Conservation (phyloP, 1,140 invertebrate genomes). For the Drosophila subobscura region DNA sequence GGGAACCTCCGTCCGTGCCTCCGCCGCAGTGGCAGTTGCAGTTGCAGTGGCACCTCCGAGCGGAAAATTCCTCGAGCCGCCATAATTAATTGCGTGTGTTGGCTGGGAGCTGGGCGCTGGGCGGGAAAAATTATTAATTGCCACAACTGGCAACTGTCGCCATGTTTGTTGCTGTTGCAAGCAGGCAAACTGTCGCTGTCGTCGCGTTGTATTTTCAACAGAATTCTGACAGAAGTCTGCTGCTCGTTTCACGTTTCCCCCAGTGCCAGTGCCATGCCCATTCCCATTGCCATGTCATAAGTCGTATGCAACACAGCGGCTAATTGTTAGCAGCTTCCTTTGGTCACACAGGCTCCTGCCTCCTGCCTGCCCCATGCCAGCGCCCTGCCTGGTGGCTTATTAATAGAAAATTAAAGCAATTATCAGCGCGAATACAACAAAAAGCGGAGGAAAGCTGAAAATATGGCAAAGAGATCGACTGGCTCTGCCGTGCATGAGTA, state of each 20-base stretch:
- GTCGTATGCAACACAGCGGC: constrained; percentile 77
- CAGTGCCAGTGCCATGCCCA: constrained; percentile 3
- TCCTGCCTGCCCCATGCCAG: background rate
- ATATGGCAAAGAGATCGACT: constrained; percentile 74
- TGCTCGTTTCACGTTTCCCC: background rate
- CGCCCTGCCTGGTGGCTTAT: constrained; percentile 51
- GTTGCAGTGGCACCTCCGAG: constrained; percentile 21
- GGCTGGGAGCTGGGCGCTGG: constrained; percentile 33
- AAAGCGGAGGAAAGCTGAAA: constrained; percentile 26
- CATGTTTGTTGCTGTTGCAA: constrained; percentile 65
- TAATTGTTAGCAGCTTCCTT: constrained; percentile 79
- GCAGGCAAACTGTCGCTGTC: constrained; percentile 69
- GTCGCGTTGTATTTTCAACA: constrained; percentile 67
- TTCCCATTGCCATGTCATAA: constrained; percentile 64
- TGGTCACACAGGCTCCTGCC: constrained; percentile 20
- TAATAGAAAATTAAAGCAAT: constrained; percentile 83
- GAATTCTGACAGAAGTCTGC: constrained; percentile 63
- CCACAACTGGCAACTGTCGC: constrained; percentile 81
- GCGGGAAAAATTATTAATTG: constrained; percentile 78
- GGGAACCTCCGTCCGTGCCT: constrained; percentile 22
- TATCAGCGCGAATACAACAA: constrained; percentile 56
- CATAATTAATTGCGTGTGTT: constrained; percentile 77
- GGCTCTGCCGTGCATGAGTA: constrained; percentile 61
- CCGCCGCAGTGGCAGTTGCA: constrained; percentile 49
- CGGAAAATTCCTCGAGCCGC: constrained; percentile 44